These are phyloP conservation scores for Salvelinus namaycush DNA, from an alignment of 2,113 vertebrate genomes.

Conservation along the genomic window DNA sequence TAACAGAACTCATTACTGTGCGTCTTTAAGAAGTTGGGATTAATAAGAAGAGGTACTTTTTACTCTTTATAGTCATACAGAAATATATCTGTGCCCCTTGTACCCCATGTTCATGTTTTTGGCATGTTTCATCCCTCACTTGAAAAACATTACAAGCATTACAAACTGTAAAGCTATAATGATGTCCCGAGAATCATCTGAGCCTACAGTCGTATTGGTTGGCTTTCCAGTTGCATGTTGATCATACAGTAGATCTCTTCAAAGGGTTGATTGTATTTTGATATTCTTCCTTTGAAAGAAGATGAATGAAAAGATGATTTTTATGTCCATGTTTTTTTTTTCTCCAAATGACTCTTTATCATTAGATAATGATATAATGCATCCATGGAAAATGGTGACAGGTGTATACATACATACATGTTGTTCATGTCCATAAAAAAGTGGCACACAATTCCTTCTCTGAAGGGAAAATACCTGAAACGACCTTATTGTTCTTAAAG, in stretches of 20 bases:
- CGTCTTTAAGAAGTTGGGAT: constrained; percentile 84
- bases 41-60: constrained; percentile 65
- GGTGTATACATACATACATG: no score
- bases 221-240: constrained; percentile 38
- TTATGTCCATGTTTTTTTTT: background rate
- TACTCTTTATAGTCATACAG: constrained; percentile 55
- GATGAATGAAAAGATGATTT: constrained; percentile 18
- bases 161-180: constrained; percentile 44
- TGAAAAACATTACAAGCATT: constrained; percentile 9
- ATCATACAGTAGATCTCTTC: constrained; percentile 53
- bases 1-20: constrained; percentile 83
- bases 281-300: constrained; percentile 40
- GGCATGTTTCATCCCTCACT: background rate
- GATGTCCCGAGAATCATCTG: constrained; percentile 41
- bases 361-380: no score
- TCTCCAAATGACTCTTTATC: no score
- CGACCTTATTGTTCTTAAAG: no score
- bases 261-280: constrained; percentile 50
- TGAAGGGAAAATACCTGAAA: no score
- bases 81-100: constrained; percentile 41
- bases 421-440: no score
- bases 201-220: constrained; percentile 47
- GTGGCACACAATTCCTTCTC: no score
- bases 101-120: constrained; percentile 36
- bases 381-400: no score